Evolutionary conservation across 2,797 vertebrate species (phyloP).

Genomic region (Loriculus beryllinus): DNA sequence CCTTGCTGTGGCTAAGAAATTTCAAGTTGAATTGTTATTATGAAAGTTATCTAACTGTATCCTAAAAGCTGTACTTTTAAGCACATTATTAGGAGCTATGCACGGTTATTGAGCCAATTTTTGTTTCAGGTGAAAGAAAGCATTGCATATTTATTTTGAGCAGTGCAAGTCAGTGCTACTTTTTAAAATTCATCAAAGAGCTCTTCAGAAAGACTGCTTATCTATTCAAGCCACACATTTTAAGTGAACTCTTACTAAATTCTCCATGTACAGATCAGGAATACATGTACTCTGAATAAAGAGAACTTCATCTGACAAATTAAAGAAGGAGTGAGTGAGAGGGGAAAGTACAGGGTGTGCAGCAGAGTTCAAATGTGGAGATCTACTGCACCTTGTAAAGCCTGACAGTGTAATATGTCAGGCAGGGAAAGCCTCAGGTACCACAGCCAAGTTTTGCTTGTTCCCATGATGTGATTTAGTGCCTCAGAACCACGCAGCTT

Average conservation of each 20-base stretch:
- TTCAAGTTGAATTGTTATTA: not conserved
- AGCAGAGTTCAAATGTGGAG: not conserved
- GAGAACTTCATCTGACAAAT: slow-evolving; percentile 40
- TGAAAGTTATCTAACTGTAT: not conserved
- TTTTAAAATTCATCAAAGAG: slow-evolving; percentile 56
- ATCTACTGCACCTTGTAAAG: slow-evolving; percentile 28
- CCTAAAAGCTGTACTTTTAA: not conserved
- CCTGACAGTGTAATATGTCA: slow-evolving; percentile 16
- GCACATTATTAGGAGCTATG: not conserved
- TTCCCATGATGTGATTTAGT: slow-evolving; percentile 51
- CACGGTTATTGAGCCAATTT: slow-evolving; percentile 5
- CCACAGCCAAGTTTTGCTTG: slow-evolving; percentile 15
- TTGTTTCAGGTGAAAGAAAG: slow-evolving; percentile 53
- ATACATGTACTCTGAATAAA: slow-evolving; percentile 32
- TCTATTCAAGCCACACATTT: slow-evolving; percentile 51
- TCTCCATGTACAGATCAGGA: slow-evolving; percentile 32
- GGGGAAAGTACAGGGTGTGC: not conserved
- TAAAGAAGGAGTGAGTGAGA: not conserved
- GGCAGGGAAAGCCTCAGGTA: slow-evolving; percentile 12
- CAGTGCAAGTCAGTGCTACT: not conserved
- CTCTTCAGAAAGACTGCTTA: slow-evolving; percentile 52
- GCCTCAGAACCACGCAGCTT: not conserved
- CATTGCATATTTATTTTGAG: slow-evolving; percentile 49
- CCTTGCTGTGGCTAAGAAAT: not conserved
- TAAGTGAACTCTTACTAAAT: slow-evolving; percentile 40